These are phyloP conservation scores for Microtus richardsoni DNA, from an alignment of 2,113 vertebrate species.

Conservation along the genomic window DNA sequence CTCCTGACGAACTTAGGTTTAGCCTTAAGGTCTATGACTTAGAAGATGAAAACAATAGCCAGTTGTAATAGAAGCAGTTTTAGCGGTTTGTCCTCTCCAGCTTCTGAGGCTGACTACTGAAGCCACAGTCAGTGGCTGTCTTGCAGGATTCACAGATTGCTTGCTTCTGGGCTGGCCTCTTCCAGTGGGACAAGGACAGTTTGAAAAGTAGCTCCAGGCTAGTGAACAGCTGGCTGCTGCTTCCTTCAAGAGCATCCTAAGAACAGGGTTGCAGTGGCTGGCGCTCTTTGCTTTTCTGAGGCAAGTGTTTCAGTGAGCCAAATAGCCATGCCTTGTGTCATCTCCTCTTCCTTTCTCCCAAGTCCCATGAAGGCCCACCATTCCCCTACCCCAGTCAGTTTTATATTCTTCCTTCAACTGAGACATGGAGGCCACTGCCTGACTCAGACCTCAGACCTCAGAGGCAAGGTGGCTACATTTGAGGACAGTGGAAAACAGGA, in stretches of 20 bases:
- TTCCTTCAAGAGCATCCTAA: slow-evolving; percentile 8
- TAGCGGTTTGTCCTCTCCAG: neutral
- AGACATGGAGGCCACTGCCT: neutral
- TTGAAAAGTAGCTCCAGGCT: slow-evolving; percentile 40
- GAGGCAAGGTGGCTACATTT: neutral
- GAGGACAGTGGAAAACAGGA: neutral
- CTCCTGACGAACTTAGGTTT: neutral
- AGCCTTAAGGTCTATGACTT: slow-evolving; percentile 30
- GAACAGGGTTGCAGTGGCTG: neutral
- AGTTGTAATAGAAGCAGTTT: neutral
- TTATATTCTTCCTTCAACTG: neutral
- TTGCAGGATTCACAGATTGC: neutral
- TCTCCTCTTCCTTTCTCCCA: neutral
- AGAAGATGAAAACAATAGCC: slow-evolving; percentile 9
- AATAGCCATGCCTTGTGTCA: neutral
- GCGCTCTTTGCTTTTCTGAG: neutral
- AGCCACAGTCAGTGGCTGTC: neutral
- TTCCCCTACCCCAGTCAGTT: neutral
- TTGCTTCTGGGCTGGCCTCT: neutral
- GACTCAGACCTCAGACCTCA: neutral
- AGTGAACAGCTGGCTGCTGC: slow-evolving; percentile 30
- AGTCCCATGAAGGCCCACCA: neutral
- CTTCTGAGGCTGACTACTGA: neutral
- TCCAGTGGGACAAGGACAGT: neutral
- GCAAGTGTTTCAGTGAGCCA: neutral